These are phyloP conservation scores for Thamnaconus septentrionalis DNA, from an alignment of 2,113 vertebrate species.

Conservation along the genomic window DNA sequence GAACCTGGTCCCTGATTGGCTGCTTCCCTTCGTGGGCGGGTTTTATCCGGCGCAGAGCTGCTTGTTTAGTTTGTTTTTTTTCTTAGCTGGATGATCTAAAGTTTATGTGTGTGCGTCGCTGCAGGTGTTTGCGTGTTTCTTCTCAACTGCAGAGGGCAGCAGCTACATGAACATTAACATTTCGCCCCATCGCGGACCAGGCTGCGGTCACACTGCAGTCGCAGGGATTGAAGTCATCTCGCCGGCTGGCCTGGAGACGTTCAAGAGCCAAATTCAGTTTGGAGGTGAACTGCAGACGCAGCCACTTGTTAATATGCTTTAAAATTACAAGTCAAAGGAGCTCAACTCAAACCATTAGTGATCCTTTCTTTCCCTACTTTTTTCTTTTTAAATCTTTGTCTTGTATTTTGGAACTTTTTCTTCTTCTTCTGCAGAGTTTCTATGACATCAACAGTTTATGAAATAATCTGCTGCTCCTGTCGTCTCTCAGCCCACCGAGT, in stretches of 20 bases:
- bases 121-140: not conserved
- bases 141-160: not conserved
- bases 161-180: not conserved
- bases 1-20: no score
- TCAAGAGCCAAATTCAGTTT: no score
- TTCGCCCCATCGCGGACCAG: not conserved
- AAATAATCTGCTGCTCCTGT: not conserved
- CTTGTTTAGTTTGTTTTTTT: no score
- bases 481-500: not conserved
- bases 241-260: no score
- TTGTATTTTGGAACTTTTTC: not conserved
- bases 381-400: not conserved
- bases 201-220: not conserved
- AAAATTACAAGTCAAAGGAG: conserved; percentile 12
- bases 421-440: not conserved
- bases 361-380: no score
- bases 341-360: no score
- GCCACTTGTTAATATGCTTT: not conserved
- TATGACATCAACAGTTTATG: not conserved
- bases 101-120: not conserved
- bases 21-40: no score
- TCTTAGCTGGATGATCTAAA: not conserved
- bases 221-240: not conserved
- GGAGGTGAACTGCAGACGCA: conserved; percentile 15
- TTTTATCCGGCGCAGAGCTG: no score